phyloP scores from a whole-genome alignment of 2,888 invertebrate species.

The Sialis lutaria region DNA sequence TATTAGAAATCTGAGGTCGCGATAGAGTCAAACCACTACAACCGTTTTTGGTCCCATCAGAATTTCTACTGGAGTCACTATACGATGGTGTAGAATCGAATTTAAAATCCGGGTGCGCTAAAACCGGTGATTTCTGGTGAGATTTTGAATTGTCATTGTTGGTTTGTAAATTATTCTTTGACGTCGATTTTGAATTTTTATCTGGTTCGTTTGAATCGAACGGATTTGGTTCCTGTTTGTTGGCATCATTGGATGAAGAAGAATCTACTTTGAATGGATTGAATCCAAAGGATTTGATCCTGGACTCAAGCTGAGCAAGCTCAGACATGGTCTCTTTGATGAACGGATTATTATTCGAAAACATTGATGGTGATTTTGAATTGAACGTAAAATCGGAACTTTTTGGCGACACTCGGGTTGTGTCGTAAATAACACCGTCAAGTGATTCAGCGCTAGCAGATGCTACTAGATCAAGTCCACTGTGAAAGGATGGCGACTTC shows the following conservation, averaged over 20 bases:
- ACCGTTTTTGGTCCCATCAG: not conserved
- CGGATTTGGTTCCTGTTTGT: not conserved
- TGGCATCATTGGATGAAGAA: not conserved
- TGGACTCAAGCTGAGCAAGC: conserved; percentile 3
- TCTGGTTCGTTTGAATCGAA: not conserved
- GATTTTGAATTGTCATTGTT: not conserved
- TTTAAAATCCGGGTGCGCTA: conserved; percentile 5
- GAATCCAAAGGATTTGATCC: conserved; percentile 4
- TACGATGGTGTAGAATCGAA: not conserved
- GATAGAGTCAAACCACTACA: not conserved
- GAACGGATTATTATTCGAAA: conserved; percentile 4
- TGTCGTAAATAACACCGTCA: conserved; percentile 20
- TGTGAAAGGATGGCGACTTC: conserved; percentile 77
- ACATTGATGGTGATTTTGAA: not conserved
- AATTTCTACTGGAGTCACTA: not conserved
- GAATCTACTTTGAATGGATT: conserved; percentile 1
- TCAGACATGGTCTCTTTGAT: conserved; percentile 3
- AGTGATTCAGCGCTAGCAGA: conserved; percentile 30
- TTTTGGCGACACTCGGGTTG: not conserved
- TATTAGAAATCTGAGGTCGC: no score
- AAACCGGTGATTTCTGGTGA: conserved; percentile 3
- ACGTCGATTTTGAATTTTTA: not conserved
- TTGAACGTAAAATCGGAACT: not conserved
- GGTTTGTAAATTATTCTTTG: not conserved
- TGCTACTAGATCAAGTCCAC: conserved; percentile 66